phyloP scores from a whole-genome alignment of 2,113 vertebrate genomes.

The Perca flavescens region DNA sequence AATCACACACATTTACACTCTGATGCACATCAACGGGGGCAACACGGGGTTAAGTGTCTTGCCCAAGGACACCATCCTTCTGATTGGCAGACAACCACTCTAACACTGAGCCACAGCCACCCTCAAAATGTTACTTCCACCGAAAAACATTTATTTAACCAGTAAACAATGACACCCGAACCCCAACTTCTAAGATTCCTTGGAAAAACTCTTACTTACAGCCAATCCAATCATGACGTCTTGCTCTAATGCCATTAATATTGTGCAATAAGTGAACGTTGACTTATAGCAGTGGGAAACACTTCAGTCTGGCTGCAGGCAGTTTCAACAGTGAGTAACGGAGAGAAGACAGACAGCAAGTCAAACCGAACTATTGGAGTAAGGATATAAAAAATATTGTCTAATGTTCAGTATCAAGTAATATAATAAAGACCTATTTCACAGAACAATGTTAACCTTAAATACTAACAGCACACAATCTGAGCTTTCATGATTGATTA shows the following conservation, averaged over 20 bases:
- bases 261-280: conserved; percentile 7
- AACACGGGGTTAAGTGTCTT: too few species aligned
- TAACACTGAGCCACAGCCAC: too few species aligned
- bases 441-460: neutral
- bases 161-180: neutral
- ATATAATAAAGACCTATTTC: neutral
- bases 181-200: conserved; percentile 19
- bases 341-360: neutral
- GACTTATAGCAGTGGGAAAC: conserved; percentile 11
- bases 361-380: neutral
- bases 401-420: neutral
- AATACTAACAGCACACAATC: neutral
- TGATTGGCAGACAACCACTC: too few species aligned
- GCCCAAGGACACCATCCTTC: too few species aligned
- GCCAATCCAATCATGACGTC: neutral
- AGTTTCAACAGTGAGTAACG: neutral
- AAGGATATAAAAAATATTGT: conserved; percentile 1
- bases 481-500: neutral
- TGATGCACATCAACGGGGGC: too few species aligned
- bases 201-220: conserved; percentile 20
- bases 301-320: neutral
- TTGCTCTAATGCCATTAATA: neutral
- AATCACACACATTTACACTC: too few species aligned
- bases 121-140: neutral
- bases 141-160: neutral